Evolutionary conservation across 1,140 invertebrate genomes (phyloP).

Genomic region (Drosophila mayri): DNA sequence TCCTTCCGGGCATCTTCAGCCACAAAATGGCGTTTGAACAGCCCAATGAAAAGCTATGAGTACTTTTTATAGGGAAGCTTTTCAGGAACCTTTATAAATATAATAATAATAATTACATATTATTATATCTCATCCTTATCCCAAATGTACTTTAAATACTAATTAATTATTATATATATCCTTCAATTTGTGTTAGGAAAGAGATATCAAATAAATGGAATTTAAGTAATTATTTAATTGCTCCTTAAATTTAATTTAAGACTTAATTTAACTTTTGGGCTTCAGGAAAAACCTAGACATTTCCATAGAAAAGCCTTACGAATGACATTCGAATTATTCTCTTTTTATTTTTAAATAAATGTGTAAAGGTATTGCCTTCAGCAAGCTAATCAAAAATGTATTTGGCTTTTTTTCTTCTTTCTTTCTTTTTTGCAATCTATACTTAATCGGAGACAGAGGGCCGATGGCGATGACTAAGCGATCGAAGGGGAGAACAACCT

Average conservation of each 20-base stretch:
- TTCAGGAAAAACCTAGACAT: no score
- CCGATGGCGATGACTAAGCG: slow-evolving; percentile 47
- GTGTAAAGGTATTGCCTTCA: background rate
- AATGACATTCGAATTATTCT: no score
- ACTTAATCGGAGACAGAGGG: slow-evolving; percentile 21
- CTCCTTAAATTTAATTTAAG: no score
- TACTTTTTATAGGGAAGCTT: no score
- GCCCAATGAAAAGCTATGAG: background rate
- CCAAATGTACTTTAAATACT: background rate
- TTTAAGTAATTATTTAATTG: background rate
- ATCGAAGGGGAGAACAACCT: slow-evolving; percentile 16
- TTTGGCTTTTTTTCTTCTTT: background rate
- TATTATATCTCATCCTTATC: background rate
- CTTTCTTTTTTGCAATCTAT: slow-evolving; percentile 26
- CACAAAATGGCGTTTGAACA: slow-evolving; percentile 1
- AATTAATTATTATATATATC: background rate
- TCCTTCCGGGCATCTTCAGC: background rate
- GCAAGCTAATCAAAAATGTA: slow-evolving; percentile 12
- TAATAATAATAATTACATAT: no score
- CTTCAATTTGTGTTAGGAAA: background rate
- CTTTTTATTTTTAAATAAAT: no score
- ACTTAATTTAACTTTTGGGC: no score
- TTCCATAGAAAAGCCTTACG: no score
- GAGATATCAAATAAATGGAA: no score
- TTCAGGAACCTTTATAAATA: no score